Evolutionary conservation across 2,888 invertebrate species (phyloP).

Genomic region (Tachina lurida): DNA sequence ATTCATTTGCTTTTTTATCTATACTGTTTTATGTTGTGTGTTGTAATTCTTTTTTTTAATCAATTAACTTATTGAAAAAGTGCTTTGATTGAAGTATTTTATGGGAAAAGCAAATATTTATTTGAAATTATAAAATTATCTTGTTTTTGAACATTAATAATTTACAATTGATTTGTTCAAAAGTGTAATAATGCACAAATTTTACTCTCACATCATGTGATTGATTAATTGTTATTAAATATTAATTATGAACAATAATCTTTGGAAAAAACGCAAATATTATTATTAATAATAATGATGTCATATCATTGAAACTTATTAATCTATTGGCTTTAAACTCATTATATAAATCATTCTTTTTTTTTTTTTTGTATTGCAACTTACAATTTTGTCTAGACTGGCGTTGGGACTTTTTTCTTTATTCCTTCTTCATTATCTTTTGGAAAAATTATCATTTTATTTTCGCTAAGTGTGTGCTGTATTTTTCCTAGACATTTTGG

Average conservation of each 20-base stretch:
- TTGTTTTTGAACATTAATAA: conserved; percentile 41
- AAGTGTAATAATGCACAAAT: conserved; percentile 10
- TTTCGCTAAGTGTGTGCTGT: conserved; percentile 13
- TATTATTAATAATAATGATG: conserved; percentile 58
- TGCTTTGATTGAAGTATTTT: conserved; percentile 54
- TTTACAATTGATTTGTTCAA: conserved; percentile 53
- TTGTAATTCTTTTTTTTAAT: conserved; percentile 37
- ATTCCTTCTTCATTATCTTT: conserved; percentile 46
- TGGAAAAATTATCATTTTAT: conserved; percentile 39
- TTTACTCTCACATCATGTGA: conserved; percentile 43
- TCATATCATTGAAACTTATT: conserved; percentile 44
- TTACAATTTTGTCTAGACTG: conserved; percentile 58
- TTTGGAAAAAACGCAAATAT: neutral
- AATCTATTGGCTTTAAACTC: conserved; percentile 42
- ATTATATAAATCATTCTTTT: conserved; percentile 40
- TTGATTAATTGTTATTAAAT: conserved; percentile 63
- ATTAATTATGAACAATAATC: conserved; percentile 41
- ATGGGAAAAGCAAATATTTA: conserved; percentile 51
- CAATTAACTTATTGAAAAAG: conserved; percentile 70
- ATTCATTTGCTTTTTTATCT: conserved; percentile 17
- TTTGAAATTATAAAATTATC: conserved; percentile 22
- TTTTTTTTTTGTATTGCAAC: conserved; percentile 3
- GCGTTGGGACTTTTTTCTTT: conserved; percentile 41
- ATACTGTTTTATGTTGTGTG: conserved; percentile 29
- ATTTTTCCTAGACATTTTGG: conserved; percentile 68